Evolutionary conservation across 1,140 invertebrate species (phyloP), one percentile per base, ranked within the genome.

Genomic region (Goniozus legneri): DNA sequence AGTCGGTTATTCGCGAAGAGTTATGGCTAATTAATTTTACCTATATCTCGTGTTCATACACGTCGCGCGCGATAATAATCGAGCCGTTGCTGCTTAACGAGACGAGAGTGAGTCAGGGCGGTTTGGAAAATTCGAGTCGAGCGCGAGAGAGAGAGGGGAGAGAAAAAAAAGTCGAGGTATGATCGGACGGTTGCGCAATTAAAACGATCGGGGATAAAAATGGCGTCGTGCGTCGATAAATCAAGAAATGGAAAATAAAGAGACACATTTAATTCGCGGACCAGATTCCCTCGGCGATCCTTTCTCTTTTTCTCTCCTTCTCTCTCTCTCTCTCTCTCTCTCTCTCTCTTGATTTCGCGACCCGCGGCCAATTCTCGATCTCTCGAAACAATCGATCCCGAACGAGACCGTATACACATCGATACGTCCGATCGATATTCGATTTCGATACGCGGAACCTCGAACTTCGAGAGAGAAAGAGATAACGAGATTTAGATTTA

Each of bases 241-340:
- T 56, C 56, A 42, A 44, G 32, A 48, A 62, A 52, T 47, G 52
- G 55, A 55, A 56, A 54, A 50, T 60, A 57, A 65, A 62, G 60
- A 62, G 55, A 60, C 59, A 65, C n/a, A n/a, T n/a, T 64, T 64
- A 62, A 68, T 65, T 65, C 56, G 61, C 48, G 49, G 45, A 44
- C 36, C 34, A 50, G 51, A 13, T 35, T 39, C 37, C 16, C 30
- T 42, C 31, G 8, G 32, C 33, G 32, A n/a, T 22, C 24, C 30
- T 36, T 8, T n/a, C n/a, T 15, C 31, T 22, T 20, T 20, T 15
- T 16, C 10, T 27, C 34, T 40, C 45, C 18, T 27, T 27, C 24
- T 27, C 24, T 27, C 24, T 27, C 4, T 27, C 24, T 27, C 4
- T 27, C 24, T 27, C 10, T 27, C 24, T 4, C 4, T 27, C 10